Base-by-base conservation (phyloP, 2,113 vertebrate genomes). In the Oriolus oriolus region DNA sequence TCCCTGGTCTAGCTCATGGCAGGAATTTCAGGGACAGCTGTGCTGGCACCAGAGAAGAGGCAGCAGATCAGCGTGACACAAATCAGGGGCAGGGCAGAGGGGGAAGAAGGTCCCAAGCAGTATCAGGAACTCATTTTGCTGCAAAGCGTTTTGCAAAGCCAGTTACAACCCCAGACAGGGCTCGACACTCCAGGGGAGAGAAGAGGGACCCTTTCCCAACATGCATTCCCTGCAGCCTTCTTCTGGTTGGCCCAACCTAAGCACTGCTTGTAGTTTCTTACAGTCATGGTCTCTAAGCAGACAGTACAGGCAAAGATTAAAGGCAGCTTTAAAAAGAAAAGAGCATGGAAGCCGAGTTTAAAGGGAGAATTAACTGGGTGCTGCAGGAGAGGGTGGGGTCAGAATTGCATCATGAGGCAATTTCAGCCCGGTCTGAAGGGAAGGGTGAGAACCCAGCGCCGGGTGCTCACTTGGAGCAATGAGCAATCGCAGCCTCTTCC, bases 371-470 rank as follows among this genome's bases (percentile, higher is more conserved):
- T 86, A 95, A 63, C 21, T 23, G 68, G 47, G 64, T 27, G 93
- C 93, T 93, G 76, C 76, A 89, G 91, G 94, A 96, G 83, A 92
- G 89, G 93, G 94, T 81, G 94, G 86, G 83, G 94, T 84, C 64
- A 35, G 52, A 50, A 66, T n/a, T 92, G 71, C 94, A 93, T 64
- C 54, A 81, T 3, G 39, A 89, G 56, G 56, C 39, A 60, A 82
- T 95, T 94, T 81, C 92, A 77, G 59, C 50, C 33, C 5, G 7
- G 54, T 47, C 66, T 47, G 90, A 84, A 92, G 80, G 79, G 86
- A 93, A 74, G 88, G 90, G 92, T 92, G 94, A 94, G 92, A 96
- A 93, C 33, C 4, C 3, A 28, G 78, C 0, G 10, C 70, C 11
- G 52, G 70, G 13, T 47, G 96, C 92, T 73, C 52, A 52, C 49